Evolutionary conservation across 2,113 vertebrate species (phyloP).

Genomic region (Gavialis gangeticus): DNA sequence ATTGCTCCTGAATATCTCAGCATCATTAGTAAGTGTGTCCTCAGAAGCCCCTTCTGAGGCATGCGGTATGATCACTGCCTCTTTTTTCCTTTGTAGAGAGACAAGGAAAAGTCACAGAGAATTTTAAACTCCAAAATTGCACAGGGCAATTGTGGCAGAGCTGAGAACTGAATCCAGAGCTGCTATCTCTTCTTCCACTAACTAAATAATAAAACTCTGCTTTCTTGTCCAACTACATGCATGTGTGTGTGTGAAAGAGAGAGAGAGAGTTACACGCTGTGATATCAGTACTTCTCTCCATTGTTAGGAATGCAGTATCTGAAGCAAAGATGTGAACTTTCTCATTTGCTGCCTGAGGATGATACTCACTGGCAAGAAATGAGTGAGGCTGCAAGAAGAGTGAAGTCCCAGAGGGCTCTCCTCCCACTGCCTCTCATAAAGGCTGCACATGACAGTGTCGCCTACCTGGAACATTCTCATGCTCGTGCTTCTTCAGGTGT

Average conservation of each 20-base stretch:
- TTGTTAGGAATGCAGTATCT: neutral
- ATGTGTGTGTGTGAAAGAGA: rapidly evolving
- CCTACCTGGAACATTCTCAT: slow-evolving; percentile 94
- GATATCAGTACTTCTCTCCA: neutral
- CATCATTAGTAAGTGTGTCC: rapidly evolving
- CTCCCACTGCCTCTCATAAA: rapidly evolving
- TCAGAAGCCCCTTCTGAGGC: neutral
- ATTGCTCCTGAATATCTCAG: neutral
- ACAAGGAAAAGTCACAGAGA: neutral
- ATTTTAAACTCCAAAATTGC: no score
- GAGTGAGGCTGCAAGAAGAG: rapidly evolving
- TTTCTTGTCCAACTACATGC: no score
- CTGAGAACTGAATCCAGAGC: neutral
- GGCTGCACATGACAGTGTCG: rapidly evolving
- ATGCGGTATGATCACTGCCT: rapidly evolving
- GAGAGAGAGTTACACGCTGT: rapidly evolving
- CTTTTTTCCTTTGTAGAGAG: neutral
- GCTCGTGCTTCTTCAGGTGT: slow-evolving; percentile 98
- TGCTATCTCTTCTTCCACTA: no score
- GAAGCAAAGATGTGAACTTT: neutral
- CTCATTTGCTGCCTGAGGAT: neutral
- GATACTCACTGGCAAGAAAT: neutral
- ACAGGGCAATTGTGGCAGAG: neutral
- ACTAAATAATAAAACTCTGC: no score
- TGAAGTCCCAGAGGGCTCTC: rapidly evolving